phyloP scores from a whole-genome alignment of 30 jellyfish, hydroid and myxozoan genomes.

The Pelagia noctiluca region DNA sequence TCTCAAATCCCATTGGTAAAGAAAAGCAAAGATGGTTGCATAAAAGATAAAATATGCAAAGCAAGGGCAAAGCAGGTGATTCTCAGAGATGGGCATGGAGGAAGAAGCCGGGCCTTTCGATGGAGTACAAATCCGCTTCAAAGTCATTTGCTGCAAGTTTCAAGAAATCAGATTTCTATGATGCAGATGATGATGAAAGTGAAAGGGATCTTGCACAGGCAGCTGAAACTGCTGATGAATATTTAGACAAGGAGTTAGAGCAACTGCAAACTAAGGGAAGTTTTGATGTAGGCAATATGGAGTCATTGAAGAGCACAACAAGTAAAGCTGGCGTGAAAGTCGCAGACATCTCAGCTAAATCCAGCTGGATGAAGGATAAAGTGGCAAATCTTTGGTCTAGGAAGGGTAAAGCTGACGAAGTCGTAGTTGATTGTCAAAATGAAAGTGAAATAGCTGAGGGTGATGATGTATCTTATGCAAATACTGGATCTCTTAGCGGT shows the following conservation, averaged over 20 bases:
- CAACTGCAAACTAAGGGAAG: conserved; percentile 10
- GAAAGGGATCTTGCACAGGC: background rate
- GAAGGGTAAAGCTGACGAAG: conserved; percentile 62
- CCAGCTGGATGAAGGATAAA: conserved; percentile 74
- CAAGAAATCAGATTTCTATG: conserved; percentile 39
- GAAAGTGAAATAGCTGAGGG: background rate
- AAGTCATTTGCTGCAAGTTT: conserved; percentile 66
- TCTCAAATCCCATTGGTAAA: conserved; percentile 61
- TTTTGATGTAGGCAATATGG: conserved; percentile 27
- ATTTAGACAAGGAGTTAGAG: background rate
- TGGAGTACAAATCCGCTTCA: conserved; percentile 60
- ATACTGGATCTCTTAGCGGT: background rate
- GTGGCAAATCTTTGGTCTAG: conserved; percentile 69
- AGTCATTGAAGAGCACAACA: conserved; percentile 51
- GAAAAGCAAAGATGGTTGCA: conserved; percentile 59
- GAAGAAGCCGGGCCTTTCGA: conserved; percentile 60
- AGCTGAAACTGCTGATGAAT: background rate
- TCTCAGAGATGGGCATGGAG: conserved; percentile 30
- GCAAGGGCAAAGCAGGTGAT: conserved; percentile 67
- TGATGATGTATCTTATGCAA: background rate
- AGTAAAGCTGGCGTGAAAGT: conserved; percentile 65
- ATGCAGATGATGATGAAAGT: conserved; percentile 27
- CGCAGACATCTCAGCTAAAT: conserved; percentile 65
- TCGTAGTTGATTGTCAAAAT: background rate
- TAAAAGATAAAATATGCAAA: conserved; percentile 44